phyloP scores from a whole-genome alignment of 2,888 invertebrate genomes.

The Pseudococcus jackbeardsleyi region DNA sequence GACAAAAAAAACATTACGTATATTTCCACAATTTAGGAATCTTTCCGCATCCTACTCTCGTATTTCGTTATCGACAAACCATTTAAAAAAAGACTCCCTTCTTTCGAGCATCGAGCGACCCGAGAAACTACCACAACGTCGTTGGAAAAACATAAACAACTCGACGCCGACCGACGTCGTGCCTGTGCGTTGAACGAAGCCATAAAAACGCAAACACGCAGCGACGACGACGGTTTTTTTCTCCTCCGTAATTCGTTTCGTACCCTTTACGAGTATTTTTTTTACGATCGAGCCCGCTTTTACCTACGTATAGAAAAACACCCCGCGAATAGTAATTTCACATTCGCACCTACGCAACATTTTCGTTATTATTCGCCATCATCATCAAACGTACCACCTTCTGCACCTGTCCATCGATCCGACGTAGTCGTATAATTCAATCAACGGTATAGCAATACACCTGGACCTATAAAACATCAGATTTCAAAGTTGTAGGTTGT shows the following conservation, averaged over 20 bases:
- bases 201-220: conserved; percentile 17
- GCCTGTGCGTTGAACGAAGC: conserved; percentile 3
- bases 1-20: not conserved
- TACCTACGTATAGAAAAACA: not conserved
- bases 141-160: conserved; percentile 11
- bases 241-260: not conserved
- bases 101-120: not conserved
- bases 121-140: not conserved
- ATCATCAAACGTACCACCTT: not conserved
- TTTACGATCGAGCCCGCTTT: not conserved
- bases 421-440: not conserved
- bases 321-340: not conserved
- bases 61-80: conserved; percentile 12
- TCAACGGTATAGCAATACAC: not conserved
- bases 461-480: no score
- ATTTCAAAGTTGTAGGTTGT: no score
- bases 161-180: not conserved
- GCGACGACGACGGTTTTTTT: not conserved
- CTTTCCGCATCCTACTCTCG: not conserved
- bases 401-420: not conserved
- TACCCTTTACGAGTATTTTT: not conserved
- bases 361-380: conserved; percentile 28
- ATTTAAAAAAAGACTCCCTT: not conserved
- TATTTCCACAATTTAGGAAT: not conserved
- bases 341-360: conserved; percentile 2